Base-by-base conservation (phyloP, 2,888 invertebrate species). In the Chelonus formosanus region DNA sequence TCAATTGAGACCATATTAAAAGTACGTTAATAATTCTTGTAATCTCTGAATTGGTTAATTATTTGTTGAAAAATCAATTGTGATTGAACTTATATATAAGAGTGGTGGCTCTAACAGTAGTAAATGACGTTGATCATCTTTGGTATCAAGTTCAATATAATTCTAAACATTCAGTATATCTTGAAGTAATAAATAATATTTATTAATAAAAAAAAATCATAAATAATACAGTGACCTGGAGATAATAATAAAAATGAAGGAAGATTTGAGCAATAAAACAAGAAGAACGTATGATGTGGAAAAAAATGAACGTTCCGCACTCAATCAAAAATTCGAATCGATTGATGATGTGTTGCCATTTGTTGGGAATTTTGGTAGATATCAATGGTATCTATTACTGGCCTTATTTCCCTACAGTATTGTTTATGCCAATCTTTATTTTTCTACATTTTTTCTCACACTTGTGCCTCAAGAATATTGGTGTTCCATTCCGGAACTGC, bases 361-460 rank as follows among this genome's bases (percentile, higher is more conserved):
- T 67, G 82, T 86, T 35, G 87, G 87, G 2, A 86, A 86, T 70
- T 86, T 86, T 72, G 87, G 86, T 35, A 74, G 78, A 65, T 87
- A 86, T 71, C 87, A 87, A 73, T 84, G 85, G 74, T 73, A 82
- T 20, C 76, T 87, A 5, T 83, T 87, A 63, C 52, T 85, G 3
- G 75, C 85, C 20, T 75, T 87, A 68, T 79, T 86, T 54, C 87
- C 87, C 0, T 87, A 85, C 70, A 83, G 84, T 57, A 79, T 85
- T 35, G 83, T 85, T 55, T 86, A 87, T 56, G 84, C 85, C 5
- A 84, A 84, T 61, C 83, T 86, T 0, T 86, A 87, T 68, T 87
- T 87, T 74, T 83, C 84, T 20, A 87, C 87, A 73, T 84, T 87
- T 53, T 87, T 87, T 72, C 81, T 87, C 61, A 85, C 86, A 0